Percentiles rank a stretch among this genome's conserved stretches.
Conservation (phyloP, 2,888 invertebrate species). For the Limnephilus marmoratus region DNA sequence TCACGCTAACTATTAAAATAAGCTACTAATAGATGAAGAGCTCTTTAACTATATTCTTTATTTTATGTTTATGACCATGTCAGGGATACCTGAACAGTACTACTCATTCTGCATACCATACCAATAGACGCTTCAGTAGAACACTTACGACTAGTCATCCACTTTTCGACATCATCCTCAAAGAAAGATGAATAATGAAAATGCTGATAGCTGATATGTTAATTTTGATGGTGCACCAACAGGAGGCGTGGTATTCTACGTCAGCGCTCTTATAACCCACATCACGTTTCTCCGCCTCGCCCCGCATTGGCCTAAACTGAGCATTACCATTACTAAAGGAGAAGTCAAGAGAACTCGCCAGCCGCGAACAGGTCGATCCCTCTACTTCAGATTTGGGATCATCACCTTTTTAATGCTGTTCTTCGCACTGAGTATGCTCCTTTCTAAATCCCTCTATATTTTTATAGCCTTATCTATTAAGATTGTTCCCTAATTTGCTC, state of each 20-base stretch:
- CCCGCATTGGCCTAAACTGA: slow-evolving; percentile 72
- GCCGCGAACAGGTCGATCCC: slow-evolving; percentile 41
- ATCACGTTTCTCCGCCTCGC: slow-evolving; percentile 76
- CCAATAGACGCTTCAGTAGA: no score
- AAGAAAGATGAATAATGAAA: no score
- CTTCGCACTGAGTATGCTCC: slow-evolving; percentile 37
- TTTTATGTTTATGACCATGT: no score
- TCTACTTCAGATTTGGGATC: slow-evolving; percentile 45
- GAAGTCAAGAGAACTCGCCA: slow-evolving; percentile 32
- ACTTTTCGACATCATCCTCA: background rate
- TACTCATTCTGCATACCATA: no score
- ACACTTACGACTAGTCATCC: no score
- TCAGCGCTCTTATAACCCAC: slow-evolving; percentile 75
- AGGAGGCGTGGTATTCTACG: slow-evolving; percentile 77
- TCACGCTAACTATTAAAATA: background rate
- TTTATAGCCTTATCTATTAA: background rate
- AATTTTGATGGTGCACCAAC: slow-evolving; percentile 58
- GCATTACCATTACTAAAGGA: slow-evolving; percentile 61
- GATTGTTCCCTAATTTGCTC: background rate
- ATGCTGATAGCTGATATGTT: background rate
- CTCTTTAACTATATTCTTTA: no score
- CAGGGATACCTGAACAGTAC: no score
- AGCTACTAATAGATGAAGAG: no score
- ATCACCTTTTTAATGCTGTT: slow-evolving; percentile 54
- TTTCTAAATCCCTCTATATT: background rate